Percentiles rank a stretch among this genome's conserved stretches.
Evolutionary conservation across 1,140 invertebrate genomes (phyloP).

Genomic region (Campoletis sonorensis): DNA sequence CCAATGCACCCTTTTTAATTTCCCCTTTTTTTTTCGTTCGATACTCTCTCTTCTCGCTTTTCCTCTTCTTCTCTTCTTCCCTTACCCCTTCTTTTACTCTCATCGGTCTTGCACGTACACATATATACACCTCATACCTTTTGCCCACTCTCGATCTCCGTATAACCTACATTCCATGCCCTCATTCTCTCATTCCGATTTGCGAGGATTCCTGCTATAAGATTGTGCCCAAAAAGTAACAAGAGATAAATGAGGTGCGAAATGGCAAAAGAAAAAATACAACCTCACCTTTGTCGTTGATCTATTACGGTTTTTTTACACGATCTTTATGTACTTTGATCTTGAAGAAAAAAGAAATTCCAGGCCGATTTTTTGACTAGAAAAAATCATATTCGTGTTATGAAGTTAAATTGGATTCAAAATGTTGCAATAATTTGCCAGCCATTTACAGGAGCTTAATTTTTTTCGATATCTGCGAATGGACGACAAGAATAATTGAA

Average conservation of each 20-base stretch:
- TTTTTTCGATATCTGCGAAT: too few relatives aligned
- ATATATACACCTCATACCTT: slow-evolving; percentile 4
- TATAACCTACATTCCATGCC: slow-evolving; percentile 19
- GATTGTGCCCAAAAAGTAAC: not conserved
- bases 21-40: too few relatives aligned
- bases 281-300: not conserved
- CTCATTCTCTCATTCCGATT: slow-evolving; percentile 4
- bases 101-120: not conserved
- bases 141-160: slow-evolving; percentile 22
- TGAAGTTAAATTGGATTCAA: too few relatives aligned
- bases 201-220: not conserved
- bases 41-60: not conserved
- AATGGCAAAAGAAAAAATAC: not conserved
- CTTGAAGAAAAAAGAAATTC: not conserved
- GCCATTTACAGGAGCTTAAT: too few relatives aligned
- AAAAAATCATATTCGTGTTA: too few relatives aligned
- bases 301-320: not conserved
- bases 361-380: not conserved
- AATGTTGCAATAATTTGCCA: too few relatives aligned
- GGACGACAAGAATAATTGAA: too few relatives aligned
- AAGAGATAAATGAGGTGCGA: not conserved
- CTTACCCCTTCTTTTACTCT: not conserved
- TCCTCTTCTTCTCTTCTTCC: not conserved
- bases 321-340: not conserved
- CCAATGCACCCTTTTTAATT: too few relatives aligned